Percentiles rank a stretch among this genome's conserved stretches.
These are phyloP conservation scores for Patiria pectinifera DNA, from an alignment of 53 echinoderm and acorn worm genomes.

Conservation along the genomic window DNA sequence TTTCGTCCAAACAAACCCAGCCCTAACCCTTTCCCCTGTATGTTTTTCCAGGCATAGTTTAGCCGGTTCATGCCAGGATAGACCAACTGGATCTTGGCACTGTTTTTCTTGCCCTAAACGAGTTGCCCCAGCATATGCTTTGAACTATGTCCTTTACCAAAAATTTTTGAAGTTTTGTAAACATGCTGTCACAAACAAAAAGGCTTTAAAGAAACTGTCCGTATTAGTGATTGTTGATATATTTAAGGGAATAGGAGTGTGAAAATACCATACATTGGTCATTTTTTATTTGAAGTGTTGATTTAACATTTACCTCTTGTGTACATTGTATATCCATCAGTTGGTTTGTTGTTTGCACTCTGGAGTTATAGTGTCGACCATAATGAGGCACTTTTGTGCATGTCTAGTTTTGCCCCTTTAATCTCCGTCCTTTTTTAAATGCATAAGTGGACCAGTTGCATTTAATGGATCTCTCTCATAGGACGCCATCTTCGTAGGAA, in stretches of 20 bases:
- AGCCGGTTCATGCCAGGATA: background rate
- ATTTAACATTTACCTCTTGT: background rate
- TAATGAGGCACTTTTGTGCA: background rate
- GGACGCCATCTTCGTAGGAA: too few species aligned
- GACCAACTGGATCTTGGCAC: background rate
- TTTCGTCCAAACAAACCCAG: conserved; percentile 18
- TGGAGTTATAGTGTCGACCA: background rate
- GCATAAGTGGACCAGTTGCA: too few species aligned
- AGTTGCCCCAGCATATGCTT: background rate
- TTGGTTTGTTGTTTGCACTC: too few species aligned
- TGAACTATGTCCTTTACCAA: conserved; percentile 55
- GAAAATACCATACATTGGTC: background rate
- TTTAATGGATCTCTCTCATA: too few species aligned
- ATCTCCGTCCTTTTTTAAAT: background rate
- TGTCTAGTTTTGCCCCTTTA: background rate
- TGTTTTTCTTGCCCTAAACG: background rate
- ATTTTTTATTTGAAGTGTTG: background rate
- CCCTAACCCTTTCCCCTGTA: background rate
- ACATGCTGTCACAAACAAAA: background rate
- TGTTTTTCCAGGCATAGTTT: conserved; percentile 22
- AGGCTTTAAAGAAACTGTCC: background rate
- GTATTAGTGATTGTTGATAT: too few species aligned
- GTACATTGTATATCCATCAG: background rate
- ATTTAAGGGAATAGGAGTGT: background rate
- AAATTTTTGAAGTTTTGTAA: background rate